Conservation (phyloP, 2,797 vertebrate genomes). For the Phalanger gymnotis region DNA sequence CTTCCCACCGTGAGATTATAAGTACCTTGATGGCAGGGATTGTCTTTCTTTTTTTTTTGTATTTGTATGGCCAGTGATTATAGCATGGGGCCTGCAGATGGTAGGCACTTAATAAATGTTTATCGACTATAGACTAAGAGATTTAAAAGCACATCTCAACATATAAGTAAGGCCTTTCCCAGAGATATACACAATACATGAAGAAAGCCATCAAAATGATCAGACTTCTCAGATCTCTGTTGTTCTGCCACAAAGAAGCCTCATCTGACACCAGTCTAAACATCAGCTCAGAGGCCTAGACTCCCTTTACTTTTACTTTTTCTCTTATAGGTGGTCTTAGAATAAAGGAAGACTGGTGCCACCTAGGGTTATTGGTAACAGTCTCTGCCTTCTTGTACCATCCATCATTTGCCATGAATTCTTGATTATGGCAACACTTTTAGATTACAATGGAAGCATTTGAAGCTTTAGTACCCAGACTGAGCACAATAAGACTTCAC, state of each 20-base stretch:
- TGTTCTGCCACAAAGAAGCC: background rate
- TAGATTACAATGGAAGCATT: background rate
- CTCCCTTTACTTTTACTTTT: background rate
- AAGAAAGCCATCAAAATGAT: background rate
- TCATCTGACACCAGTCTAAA: background rate
- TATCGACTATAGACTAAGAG: background rate
- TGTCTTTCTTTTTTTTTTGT: background rate
- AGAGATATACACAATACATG: background rate
- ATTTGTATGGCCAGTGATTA: background rate
- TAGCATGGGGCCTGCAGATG: background rate
- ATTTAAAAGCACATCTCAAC: background rate
- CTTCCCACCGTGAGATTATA: background rate
- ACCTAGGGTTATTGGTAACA: background rate
- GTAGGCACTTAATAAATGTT: background rate
- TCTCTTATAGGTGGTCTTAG: background rate
- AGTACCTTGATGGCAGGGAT: background rate
- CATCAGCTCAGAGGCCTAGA: background rate
- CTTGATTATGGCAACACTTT: background rate
- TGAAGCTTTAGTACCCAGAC: background rate
- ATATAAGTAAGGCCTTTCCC: too few relatives aligned
- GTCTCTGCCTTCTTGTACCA: background rate
- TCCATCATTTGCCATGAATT: background rate
- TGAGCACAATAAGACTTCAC: background rate
- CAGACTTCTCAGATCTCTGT: background rate
- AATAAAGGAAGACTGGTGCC: background rate